Evolutionary conservation across 2,113 vertebrate genomes (phyloP).

Genomic region (Oxyura jamaicensis): DNA sequence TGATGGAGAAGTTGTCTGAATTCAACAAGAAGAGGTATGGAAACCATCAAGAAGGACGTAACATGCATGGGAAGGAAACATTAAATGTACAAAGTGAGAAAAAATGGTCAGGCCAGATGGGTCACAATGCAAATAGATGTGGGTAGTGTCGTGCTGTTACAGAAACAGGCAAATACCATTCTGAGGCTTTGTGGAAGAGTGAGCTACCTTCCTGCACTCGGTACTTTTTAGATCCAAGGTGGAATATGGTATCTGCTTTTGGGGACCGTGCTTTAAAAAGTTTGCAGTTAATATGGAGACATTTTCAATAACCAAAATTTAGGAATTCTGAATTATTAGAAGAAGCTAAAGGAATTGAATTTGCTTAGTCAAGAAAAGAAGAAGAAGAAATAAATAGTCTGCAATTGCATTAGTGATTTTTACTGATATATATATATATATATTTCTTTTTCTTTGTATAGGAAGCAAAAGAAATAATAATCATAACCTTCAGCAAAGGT

Average conservation of each 20-base stretch:
- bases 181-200: not conserved
- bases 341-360: not conserved
- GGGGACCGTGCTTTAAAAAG: not conserved
- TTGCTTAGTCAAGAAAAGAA: not conserved
- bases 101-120: not conserved
- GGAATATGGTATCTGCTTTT: not conserved
- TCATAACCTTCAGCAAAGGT: not conserved
- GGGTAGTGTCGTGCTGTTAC: not conserved
- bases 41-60: accelerated
- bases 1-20: not conserved
- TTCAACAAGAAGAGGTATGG: not conserved
- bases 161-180: not conserved
- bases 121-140: not conserved
- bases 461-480: not conserved
- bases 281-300: not conserved
- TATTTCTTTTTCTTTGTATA: not conserved
- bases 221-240: not conserved
- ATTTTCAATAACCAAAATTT: not conserved
- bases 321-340: not conserved
- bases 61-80: not conserved
- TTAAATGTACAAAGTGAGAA: not conserved
- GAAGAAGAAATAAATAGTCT: not conserved
- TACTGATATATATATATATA: not conserved
- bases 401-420: not conserved
- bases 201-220: not conserved